A percentile compares a stretch with the other conserved stretches of the same genome.
Evolutionary conservation across 1,140 invertebrate species (phyloP).

Genomic region (Pinna nobilis): DNA sequence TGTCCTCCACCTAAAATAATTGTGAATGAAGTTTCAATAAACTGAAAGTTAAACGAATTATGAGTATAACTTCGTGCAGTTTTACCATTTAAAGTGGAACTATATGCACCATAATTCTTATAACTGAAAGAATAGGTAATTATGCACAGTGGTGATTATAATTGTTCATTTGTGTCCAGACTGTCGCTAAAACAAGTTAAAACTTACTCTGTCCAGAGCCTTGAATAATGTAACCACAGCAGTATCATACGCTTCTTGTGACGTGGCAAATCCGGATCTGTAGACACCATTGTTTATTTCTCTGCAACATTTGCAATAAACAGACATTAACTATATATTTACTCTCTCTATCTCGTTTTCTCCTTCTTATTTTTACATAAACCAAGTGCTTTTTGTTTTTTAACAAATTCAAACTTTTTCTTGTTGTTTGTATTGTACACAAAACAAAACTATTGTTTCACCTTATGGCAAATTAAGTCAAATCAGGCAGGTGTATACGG

Average conservation of each 20-base stretch:
- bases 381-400: not conserved
- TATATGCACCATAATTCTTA: not conserved
- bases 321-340: too few relatives aligned
- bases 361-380: not conserved
- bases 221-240: conserved; percentile 58
- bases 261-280: conserved; percentile 64
- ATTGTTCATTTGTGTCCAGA: too few relatives aligned
- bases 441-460: too few relatives aligned
- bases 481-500: too few relatives aligned
- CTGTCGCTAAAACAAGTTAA: too few relatives aligned
- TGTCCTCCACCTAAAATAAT: conserved; percentile 60
- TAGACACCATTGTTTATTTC: conserved; percentile 72
- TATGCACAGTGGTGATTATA: too few relatives aligned
- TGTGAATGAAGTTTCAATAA: not conserved
- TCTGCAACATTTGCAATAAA: conserved; percentile 46
- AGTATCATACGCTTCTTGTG: conserved; percentile 66
- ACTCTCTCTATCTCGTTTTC: not conserved
- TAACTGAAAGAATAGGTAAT: not conserved
- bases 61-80: not conserved
- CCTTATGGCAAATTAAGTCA: too few relatives aligned
- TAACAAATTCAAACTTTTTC: too few relatives aligned
- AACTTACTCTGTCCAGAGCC: conserved; percentile 65
- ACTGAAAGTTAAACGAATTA: not conserved
- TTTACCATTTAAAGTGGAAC: not conserved
- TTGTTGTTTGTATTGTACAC: too few relatives aligned